Conservation (phyloP, 2,113 vertebrate species). For the Myotis davidii region DNA sequence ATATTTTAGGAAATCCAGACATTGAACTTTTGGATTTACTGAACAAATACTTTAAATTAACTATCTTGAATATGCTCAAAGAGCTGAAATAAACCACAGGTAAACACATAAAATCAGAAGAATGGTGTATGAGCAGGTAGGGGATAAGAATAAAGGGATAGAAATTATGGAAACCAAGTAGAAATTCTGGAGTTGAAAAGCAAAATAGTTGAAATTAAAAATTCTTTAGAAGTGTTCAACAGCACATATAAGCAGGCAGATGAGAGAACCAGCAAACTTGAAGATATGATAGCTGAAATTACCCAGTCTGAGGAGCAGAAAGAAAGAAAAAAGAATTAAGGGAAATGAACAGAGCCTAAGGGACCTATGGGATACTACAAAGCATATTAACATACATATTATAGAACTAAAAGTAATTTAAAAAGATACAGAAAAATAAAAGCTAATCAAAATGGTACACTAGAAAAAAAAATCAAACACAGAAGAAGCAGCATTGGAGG, state of each 20-base stretch:
- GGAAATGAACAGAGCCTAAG: too few species aligned
- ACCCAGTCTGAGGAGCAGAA: too few species aligned
- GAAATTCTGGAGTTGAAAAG: not conserved
- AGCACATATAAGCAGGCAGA: too few species aligned
- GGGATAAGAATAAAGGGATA: not conserved
- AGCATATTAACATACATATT: not conserved
- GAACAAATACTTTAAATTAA: too few species aligned
- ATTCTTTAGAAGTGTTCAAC: not conserved
- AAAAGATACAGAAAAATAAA: not conserved
- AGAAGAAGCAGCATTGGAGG: not conserved
- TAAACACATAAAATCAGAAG: not conserved
- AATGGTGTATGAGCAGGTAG: not conserved
- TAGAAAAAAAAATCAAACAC: not conserved
- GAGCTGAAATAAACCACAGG: too few species aligned
- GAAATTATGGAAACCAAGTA: not conserved
- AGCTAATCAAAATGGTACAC: not conserved
- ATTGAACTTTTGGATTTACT: too few species aligned
- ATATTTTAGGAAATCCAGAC: too few species aligned
- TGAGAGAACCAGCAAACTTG: too few species aligned
- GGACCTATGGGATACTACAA: too few species aligned
- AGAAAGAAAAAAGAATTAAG: too few species aligned
- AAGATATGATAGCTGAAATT: too few species aligned
- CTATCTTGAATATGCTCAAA: too few species aligned
- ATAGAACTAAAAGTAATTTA: not conserved
- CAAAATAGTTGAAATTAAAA: not conserved